Base-by-base conservation (phyloP, 2,888 invertebrate species). In the Caenorhabditis doughertyi region DNA sequence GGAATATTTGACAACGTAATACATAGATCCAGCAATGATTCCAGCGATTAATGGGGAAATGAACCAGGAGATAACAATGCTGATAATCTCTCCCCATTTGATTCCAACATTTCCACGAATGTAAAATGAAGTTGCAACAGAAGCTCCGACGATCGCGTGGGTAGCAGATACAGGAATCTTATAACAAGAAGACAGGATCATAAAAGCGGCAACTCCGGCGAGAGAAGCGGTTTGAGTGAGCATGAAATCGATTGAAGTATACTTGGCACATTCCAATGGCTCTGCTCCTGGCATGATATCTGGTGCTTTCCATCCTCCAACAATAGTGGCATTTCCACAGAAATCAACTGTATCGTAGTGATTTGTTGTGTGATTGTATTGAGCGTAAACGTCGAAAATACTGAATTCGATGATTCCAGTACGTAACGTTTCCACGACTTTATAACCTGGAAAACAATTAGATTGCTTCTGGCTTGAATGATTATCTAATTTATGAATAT, bases 381-480 rank as follows among this genome's bases (percentile, higher is more conserved):
- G 79, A 16, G 83, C 81, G 62, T 87, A 87, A 13, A 86, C 95
- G 88, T 95, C 94, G 92, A 98, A 99, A 72, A 97, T 93, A 2
- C 94, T 93, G 53, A 97, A 95, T 92, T 98, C 97, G 86, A 98
- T 93, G 86, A 99, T 98, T 58, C 98, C 98, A 93, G 98, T 98
- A 47, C 99, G 94, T 95, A 99, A 97, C 5, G 98, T 99, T 92
- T 98, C 97, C 39, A 98, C 98, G 55, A 99, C 98, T 83, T 91
- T 93, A 92, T 96, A 96, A 60, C 97, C 97, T 93, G 87, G 35
- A 89, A 85, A 25, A 29, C 8, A 27, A 13, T 9, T 32, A 29
- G 27, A 3, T 13, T 25, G n/a, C n/a, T n/a, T n/a, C n/a, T n/a
- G n/a, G n/a, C n/a, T n/a, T n/a, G n/a, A n/a, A n/a, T n/a, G n/a